These are phyloP conservation scores for Tortricodes alternella DNA, from an alignment of 2,888 invertebrate species.

Conservation along the genomic window DNA sequence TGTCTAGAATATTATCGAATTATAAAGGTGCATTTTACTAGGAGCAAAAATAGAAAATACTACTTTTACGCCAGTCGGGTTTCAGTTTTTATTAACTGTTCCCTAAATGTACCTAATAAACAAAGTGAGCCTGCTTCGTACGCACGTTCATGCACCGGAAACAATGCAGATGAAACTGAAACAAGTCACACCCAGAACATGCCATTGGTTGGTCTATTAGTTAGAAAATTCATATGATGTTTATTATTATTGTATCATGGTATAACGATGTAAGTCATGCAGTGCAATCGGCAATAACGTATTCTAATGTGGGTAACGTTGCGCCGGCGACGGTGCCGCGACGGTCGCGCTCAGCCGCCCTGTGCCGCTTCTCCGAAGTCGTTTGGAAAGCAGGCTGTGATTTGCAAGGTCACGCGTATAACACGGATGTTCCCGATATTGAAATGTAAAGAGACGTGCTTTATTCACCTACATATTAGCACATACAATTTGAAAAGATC, in stretches of 20 bases:
- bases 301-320: slow-evolving; percentile 32
- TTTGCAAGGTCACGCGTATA: slow-evolving; percentile 83
- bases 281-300: slow-evolving; percentile 24
- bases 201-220: background rate
- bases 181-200: background rate
- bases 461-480: slow-evolving; percentile 82
- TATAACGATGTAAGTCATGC: slow-evolving; percentile 4
- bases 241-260: background rate
- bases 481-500: slow-evolving; percentile 76
- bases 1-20: too few relatives aligned
- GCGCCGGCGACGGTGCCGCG: slow-evolving; percentile 46
- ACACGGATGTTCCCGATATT: slow-evolving; percentile 83
- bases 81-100: too few relatives aligned
- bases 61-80: too few relatives aligned
- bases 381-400: slow-evolving; percentile 83
- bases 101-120: too few relatives aligned
- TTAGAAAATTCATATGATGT: background rate
- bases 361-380: slow-evolving; percentile 76
- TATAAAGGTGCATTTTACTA: too few relatives aligned
- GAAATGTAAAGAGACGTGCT: slow-evolving; percentile 80
- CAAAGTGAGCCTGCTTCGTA: background rate
- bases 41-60: too few relatives aligned
- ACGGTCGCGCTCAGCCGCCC: slow-evolving; percentile 72
- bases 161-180: background rate
- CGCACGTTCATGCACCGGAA: too few relatives aligned